These are phyloP conservation scores for Pecten maximus DNA, from an alignment of 2,888 invertebrate species.

Conservation along the genomic window DNA sequence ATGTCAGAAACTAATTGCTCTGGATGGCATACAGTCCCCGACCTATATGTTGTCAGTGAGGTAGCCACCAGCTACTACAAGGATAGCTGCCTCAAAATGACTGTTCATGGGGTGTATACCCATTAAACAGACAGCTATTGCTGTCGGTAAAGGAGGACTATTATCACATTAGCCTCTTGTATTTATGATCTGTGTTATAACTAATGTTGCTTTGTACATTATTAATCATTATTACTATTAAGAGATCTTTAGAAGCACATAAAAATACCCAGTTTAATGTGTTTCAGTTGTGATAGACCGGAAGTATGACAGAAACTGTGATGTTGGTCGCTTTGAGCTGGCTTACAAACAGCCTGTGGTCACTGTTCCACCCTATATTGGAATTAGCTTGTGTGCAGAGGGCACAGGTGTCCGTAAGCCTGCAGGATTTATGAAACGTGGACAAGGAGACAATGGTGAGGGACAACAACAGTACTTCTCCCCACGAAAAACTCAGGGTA, in stretches of 20 bases:
- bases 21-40: no score
- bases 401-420: constrained; percentile 73
- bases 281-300: constrained; percentile 82
- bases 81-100: no score
- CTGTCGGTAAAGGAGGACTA: no score
- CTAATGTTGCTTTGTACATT: no score
- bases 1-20: no score
- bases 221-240: not conserved
- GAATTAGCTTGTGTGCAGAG: constrained; percentile 79
- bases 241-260: not conserved
- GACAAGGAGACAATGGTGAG: constrained; percentile 36
- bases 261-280: constrained; percentile 38
- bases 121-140: no score
- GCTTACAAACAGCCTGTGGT: constrained; percentile 81
- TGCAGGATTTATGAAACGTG: constrained; percentile 47
- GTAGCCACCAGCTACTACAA: no score
- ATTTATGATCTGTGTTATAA: not conserved
- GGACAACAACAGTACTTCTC: constrained; percentile 40
- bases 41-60: no score
- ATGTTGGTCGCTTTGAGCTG: constrained; percentile 82
- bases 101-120: no score
- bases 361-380: constrained; percentile 82
- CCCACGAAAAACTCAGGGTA: constrained; percentile 40
- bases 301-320: constrained; percentile 80
- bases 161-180: no score